Base-by-base conservation (phyloP, 2,113 vertebrate genomes). In the Sciurus niger region DNA sequence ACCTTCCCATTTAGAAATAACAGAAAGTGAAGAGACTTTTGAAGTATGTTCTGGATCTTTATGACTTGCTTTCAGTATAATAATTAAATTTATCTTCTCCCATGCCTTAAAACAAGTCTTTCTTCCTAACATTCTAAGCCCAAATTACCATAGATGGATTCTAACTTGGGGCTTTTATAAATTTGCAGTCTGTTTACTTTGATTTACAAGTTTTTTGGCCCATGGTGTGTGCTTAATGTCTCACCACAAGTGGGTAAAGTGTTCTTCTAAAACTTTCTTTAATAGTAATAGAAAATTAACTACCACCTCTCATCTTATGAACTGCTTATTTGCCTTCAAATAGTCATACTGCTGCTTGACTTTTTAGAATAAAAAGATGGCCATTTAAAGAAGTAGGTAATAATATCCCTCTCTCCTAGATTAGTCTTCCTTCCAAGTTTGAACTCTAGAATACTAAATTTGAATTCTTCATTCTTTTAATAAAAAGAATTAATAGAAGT, bases 1-100 rank as follows among this genome's bases (percentile, higher is more conserved):
- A 0, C 98, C 98, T 89, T 96, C 96, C 97, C 51, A 98, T 98
- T 99, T 77, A 58, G 37, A 93, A 96, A 82, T 76, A 97, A 63
- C 32, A 63, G 72, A 63, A n/a, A 55, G 9, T 28, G 46, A 93
- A 77, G 84, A 65, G 53, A n/a, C 30, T 95, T 63, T 92, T 10
- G 22, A 28, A 89, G n/a, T 67, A 37, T 63, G 20, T 85, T 80
- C n/a, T 95, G 32, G 58, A 82, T 87, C 51, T 58, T 58, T 12
- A 20, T 65, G 32, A 37, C n/a, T 94, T 82, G 73, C 17, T 76
- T 89, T 88, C 72, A 73, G n/a, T 48, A 10, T 88, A 83, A 6
- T 80, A 22, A 86, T 88, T 93, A 68, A 18, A 8, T 70, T 84
- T 89, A 32, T 58, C 43, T 80, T 82, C 72, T 89, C 0, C 68